Base-by-base conservation (phyloP, 2,797 vertebrate genomes). In the Sorex maritimensis region DNA sequence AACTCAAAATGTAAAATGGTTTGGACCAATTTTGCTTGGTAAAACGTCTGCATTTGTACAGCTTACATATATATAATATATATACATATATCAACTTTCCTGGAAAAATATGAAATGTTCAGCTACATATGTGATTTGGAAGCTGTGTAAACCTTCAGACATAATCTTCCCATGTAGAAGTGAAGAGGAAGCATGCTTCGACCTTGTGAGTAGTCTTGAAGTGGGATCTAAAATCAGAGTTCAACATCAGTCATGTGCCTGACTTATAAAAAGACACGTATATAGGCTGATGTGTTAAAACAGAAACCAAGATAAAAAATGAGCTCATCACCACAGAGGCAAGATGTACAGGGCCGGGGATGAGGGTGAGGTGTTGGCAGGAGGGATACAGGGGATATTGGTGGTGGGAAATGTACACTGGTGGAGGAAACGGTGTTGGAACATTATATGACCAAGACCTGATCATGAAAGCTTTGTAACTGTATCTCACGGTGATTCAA, bases 271-370 rank as follows among this genome's bases (percentile, higher is more conserved):
- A 4, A 71, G 12, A 6, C 6, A 67, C 75, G 30, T 85, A 15
- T 38, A 72, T 74, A 77, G 5, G 41, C 30, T 77, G 19, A 11
- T 58, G 44, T n/a, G 9, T 26, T 71, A 86, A 73, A 8, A 38
- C 55, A 41, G 67, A 84, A 86, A 71, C 30, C 21, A 81, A 61
- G 75, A 94, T 68, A 74, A 88, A 88, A 86, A 38, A 52, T 52
- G 49, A 52, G 11, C 49, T 14, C 2, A 52, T 14, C 41, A 44
- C 41, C 41, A 44, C 7, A 44, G 7, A 44, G 41, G 41, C 41
- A 44, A 7, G 41, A 5, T 44, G 41, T n/a, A n/a, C 41, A 44
- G 41, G 41, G 41, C 5, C 41, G 41, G 41, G 41, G 41, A 7
- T 44, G 41, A 34, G 41, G 41, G 41, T 44, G 41, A 7, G 41